These are phyloP conservation scores for Megaceryle alcyon DNA, from an alignment of 2,797 vertebrate genomes.

Conservation along the genomic window DNA sequence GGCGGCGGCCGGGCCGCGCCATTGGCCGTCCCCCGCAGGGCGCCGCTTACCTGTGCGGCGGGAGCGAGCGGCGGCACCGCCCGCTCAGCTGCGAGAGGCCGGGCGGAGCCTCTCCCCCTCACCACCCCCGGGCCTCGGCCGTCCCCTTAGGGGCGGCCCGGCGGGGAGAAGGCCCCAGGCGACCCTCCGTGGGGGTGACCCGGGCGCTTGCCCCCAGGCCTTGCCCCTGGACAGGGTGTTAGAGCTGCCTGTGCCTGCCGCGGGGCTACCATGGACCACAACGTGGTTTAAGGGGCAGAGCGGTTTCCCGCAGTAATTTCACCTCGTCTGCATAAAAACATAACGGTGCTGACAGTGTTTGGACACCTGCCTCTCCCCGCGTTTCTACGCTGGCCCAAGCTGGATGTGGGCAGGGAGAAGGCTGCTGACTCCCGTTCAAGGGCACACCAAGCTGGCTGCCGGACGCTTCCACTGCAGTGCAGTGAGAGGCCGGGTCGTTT, in stretches of 20 bases:
- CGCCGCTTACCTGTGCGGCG: conserved; percentile 39
- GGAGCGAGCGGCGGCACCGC: background rate
- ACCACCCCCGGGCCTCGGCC: too few relatives aligned
- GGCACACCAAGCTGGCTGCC: rapidly evolving
- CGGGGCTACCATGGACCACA: too few relatives aligned
- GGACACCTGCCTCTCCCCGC: rapidly evolving
- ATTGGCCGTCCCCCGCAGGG: conserved; percentile 20
- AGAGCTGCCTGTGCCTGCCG: background rate
- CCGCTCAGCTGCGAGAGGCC: background rate
- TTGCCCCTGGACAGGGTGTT: background rate
- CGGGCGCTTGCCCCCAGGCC: background rate
- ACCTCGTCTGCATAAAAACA: rapidly evolving
- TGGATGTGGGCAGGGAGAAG: rapidly evolving
- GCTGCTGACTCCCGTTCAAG: background rate
- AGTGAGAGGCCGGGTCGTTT: rapidly evolving
- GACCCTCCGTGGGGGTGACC: too few relatives aligned
- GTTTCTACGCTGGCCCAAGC: rapidly evolving
- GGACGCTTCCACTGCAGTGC: rapidly evolving
- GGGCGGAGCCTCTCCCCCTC: background rate
- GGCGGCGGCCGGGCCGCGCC: conserved; percentile 51
- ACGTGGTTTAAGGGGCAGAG: background rate
- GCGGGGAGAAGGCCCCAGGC: background rate
- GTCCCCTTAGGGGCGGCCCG: too few relatives aligned
- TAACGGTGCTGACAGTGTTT: rapidly evolving
- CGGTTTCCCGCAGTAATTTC: rapidly evolving